phyloP scores from a whole-genome alignment of 2,113 vertebrate species.

The Marmota flaviventris region DNA sequence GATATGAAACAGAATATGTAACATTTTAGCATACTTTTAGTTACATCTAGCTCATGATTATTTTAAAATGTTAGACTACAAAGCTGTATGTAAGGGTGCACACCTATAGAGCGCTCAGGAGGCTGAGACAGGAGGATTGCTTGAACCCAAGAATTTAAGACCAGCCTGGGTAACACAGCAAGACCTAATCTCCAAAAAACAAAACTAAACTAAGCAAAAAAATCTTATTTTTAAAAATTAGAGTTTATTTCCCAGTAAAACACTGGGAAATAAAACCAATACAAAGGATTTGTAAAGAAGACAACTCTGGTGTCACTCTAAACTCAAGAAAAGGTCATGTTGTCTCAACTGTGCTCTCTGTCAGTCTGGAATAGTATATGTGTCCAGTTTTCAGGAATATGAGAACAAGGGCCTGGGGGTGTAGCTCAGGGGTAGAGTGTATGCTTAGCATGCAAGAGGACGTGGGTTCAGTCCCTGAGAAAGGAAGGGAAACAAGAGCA shows the following conservation, averaged over 20 bases:
- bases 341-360: neutral
- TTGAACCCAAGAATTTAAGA: neutral
- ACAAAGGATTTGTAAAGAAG: slow-evolving; percentile 40
- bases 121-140: neutral
- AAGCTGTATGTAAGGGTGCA: neutral
- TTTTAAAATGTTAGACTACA: neutral
- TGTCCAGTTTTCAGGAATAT: neutral
- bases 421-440: neutral
- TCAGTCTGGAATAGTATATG: neutral
- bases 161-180: neutral
- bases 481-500: neutral
- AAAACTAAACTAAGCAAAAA: neutral
- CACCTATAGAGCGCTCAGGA: too few relatives aligned
- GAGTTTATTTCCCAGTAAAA: too few relatives aligned
- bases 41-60: neutral
- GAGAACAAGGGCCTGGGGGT: neutral
- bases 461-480: too few relatives aligned
- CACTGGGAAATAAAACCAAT: slow-evolving; percentile 24
- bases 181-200: neutral
- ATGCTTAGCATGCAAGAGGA: neutral
- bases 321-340: slow-evolving; percentile 21
- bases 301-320: neutral
- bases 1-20: neutral
- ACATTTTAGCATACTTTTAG: neutral
- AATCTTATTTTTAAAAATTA: neutral